These are phyloP conservation scores for Anolis carolinensis DNA, from an alignment of 2,113 vertebrate species.

Conservation along the genomic window DNA sequence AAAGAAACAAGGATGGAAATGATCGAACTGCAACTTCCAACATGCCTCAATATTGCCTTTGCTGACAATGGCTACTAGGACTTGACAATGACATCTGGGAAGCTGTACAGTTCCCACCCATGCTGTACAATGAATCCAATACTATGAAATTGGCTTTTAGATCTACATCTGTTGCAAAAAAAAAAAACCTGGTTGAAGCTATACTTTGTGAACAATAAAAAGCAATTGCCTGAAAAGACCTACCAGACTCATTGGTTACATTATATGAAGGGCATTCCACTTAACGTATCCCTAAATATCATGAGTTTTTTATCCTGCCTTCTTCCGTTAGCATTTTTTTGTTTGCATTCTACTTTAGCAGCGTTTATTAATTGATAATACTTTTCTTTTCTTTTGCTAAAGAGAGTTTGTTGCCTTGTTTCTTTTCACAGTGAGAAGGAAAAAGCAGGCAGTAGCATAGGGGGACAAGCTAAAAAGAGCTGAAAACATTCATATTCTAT, in stretches of 20 bases:
- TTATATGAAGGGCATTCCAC: not conserved
- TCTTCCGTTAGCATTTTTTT: not conserved
- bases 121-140: not conserved
- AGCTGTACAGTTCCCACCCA: not conserved
- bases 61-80: not conserved
- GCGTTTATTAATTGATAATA: slow-evolving; percentile 74
- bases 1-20: too few relatives aligned
- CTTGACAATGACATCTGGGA: not conserved
- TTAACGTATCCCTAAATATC: slow-evolving; percentile 6
- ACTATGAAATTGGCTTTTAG: not conserved
- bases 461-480: slow-evolving; percentile 69
- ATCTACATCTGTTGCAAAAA: not conserved
- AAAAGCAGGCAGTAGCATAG: slow-evolving; percentile 54
- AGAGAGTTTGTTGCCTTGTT: slow-evolving; percentile 67
- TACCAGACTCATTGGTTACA: not conserved
- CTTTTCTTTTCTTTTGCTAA: slow-evolving; percentile 61
- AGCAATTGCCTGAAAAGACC: not conserved
- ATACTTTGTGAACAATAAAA: not conserved
- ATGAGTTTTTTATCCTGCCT: slow-evolving; percentile 47
- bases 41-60: too few relatives aligned
- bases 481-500: slow-evolving; percentile 78
- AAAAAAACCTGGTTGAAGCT: not conserved
- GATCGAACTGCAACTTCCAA: too few relatives aligned
- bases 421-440: slow-evolving; percentile 48
- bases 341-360: slow-evolving; percentile 56